A percentile compares a stretch with the other conserved stretches of the same genome.
Conservation (phyloP, 2,888 invertebrate species). For the Pristionchus maxplancki region DNA sequence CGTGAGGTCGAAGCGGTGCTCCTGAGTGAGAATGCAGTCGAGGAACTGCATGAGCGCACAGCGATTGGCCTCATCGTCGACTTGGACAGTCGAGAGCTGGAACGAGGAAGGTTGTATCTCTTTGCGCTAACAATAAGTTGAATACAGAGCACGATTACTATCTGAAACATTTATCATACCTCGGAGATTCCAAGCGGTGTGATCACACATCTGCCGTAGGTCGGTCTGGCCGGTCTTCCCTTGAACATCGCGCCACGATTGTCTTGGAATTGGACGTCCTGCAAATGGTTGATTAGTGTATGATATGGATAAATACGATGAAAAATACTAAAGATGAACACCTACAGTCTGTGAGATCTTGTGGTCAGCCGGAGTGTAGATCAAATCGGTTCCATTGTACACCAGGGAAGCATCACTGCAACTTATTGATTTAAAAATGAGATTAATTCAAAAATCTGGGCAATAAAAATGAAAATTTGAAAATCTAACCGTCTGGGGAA, state of each 20-base stretch:
- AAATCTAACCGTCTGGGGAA: not conserved
- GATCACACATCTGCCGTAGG: not conserved
- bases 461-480: not conserved
- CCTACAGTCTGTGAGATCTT: not conserved
- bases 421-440: not conserved
- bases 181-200: not conserved
- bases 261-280: not conserved
- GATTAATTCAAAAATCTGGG: no score
- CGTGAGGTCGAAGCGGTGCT: slow-evolving; percentile 38
- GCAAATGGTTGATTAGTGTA: not conserved
- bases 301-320: not conserved
- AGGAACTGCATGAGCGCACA: slow-evolving; percentile 31
- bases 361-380: not conserved
- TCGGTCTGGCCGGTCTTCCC: not conserved
- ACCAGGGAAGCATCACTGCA: not conserved
- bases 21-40: slow-evolving; percentile 25
- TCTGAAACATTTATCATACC: not conserved
- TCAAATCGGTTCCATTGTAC: slow-evolving; percentile 29
- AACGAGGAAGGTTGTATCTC: not conserved
- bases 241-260: not conserved
- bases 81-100: not conserved
- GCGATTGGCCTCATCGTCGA: not conserved
- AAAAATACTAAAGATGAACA: not conserved
- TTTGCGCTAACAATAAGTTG: no score
- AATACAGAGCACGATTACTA: no score